A percentile compares a stretch with the other conserved stretches of the same genome.
Evolutionary conservation across 2,113 vertebrate species (phyloP).

Genomic region (Diadophis punctatus): DNA sequence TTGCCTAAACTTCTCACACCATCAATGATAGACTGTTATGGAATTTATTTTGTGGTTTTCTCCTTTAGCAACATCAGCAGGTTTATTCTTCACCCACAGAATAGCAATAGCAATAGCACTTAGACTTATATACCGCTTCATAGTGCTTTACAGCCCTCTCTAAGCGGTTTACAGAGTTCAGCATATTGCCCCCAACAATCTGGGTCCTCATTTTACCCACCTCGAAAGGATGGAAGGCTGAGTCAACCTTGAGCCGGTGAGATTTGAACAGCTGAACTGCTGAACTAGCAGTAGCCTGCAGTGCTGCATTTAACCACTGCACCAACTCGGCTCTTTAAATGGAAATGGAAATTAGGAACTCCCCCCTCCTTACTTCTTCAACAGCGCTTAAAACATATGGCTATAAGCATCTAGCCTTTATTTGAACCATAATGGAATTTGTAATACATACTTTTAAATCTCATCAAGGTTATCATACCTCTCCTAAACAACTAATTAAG

Average conservation of each 20-base stretch:
- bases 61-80: neutral
- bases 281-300: too few species aligned
- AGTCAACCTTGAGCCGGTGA: too few species aligned
- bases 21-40: fast-evolving
- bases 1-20: neutral
- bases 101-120: too few species aligned
- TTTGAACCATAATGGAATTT: constrained; percentile 41
- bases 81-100: neutral
- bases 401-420: constrained; percentile 8
- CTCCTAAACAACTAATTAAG: constrained; percentile 55
- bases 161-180: too few species aligned
- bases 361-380: neutral
- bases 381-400: neutral
- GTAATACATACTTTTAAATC: constrained; percentile 11
- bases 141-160: too few species aligned
- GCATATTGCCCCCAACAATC: too few species aligned
- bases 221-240: too few species aligned
- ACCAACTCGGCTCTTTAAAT: too few species aligned
- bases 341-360: neutral
- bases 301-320: too few species aligned
- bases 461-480: constrained; percentile 49
- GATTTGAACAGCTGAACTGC: too few species aligned
- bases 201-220: too few species aligned
- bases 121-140: too few species aligned
- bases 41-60: constrained; percentile 19